Conservation (phyloP, 2,797 vertebrate species). For the Chelonia mydas region DNA sequence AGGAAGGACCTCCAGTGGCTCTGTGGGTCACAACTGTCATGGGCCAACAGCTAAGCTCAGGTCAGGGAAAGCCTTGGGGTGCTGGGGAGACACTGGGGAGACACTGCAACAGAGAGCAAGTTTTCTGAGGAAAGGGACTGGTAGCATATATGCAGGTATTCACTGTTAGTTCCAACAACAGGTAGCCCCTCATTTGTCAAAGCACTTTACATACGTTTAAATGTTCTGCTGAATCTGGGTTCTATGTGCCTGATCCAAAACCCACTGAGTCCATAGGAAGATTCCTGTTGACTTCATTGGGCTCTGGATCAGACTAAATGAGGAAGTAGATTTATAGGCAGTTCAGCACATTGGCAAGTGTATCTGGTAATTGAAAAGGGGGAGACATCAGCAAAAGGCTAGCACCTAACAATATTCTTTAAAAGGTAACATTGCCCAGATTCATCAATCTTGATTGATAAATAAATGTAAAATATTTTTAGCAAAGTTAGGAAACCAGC, state of each 20-base stretch:
- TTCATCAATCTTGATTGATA: neutral
- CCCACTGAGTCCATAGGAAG: neutral
- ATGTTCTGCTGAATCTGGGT: neutral
- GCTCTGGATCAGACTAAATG: neutral
- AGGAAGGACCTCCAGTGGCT: neutral
- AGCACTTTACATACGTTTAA: neutral
- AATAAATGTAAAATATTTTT: neutral
- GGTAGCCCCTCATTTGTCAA: neutral
- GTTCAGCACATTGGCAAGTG: neutral
- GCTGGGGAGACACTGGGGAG: neutral
- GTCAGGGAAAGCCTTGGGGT: neutral
- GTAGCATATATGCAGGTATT: neutral
- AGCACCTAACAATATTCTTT: neutral
- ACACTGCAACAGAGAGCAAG: neutral
- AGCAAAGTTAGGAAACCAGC: neutral
- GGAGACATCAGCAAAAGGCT: neutral
- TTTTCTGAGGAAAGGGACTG: neutral
- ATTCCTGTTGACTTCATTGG: neutral
- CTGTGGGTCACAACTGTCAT: neutral
- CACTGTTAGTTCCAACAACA: neutral
- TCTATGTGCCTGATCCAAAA: neutral
- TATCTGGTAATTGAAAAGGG: no score
- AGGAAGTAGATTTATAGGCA: neutral
- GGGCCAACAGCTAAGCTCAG: neutral
- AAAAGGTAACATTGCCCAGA: neutral